Percentiles rank a stretch among this genome's conserved stretches.
Conservation (phyloP, 1,140 invertebrate genomes). For the Ceratina australensis region DNA sequence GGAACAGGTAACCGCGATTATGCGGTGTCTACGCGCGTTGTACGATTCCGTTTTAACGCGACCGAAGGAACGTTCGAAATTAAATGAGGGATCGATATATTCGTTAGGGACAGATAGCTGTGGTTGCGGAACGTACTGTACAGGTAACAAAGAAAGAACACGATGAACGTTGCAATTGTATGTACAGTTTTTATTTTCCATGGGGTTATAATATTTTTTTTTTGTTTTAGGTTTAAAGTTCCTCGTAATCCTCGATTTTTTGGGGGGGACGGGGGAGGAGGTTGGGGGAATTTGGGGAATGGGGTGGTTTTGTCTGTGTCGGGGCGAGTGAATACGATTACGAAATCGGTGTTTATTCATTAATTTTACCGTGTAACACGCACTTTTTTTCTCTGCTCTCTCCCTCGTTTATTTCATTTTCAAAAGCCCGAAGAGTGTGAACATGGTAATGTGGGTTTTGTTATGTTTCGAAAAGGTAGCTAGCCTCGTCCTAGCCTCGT, state of each 20-base stretch:
- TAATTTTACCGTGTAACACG: too few species aligned
- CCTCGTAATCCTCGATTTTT: constrained; percentile 65
- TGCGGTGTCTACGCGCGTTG: too few species aligned
- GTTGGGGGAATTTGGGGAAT: not conserved
- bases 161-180: constrained; percentile 75
- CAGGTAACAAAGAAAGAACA: constrained; percentile 48
- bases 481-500: constrained; percentile 79
- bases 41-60: too few species aligned
- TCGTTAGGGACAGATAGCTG: too few species aligned
- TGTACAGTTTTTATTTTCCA: constrained; percentile 77
- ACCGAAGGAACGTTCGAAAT: too few species aligned
- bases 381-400: not conserved
- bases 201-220: constrained; percentile 71
- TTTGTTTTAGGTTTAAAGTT: too few species aligned
- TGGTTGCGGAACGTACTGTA: not conserved
- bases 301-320: constrained; percentile 15
- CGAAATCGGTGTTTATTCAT: constrained; percentile 49
- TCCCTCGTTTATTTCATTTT: constrained; percentile 44
- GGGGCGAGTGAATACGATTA: constrained; percentile 75
- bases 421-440: constrained; percentile 60
- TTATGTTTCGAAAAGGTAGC: constrained; percentile 42
- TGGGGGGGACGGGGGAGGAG: constrained; percentile 47
- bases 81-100: too few species aligned
- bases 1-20: too few species aligned
- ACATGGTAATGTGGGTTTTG: constrained; percentile 70